Base-by-base conservation (phyloP, 2,113 vertebrate species). In the Saccopteryx leptura region DNA sequence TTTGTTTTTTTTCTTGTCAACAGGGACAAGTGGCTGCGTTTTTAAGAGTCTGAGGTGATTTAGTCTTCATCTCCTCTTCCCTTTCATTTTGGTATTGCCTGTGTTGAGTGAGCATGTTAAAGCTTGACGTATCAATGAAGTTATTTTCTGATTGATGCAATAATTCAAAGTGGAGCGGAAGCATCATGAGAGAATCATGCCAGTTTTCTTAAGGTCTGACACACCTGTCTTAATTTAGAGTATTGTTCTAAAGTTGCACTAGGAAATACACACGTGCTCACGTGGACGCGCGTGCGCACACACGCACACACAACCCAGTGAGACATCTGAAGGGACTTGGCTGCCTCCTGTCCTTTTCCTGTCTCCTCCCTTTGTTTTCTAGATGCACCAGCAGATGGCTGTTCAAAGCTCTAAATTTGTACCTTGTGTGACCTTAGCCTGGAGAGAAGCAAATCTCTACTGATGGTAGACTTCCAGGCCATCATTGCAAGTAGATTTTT, bases 301-400 rank as follows among this genome's bases (percentile, higher is more conserved):
- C 39, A 79, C 39, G 39, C 39, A 52, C 48, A 80, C 88, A 50
- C 48, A 72, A 4, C 52, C 52, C 54, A 65, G 52, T 58, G 96
- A 54, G 63, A 54, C 92, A 31, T 96, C 97, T 97, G 14, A 94
- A 89, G 89, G 88, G 85, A 69, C 90, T 97, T 98, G 97, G 96
- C 93, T 94, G 96, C 61, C 91, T 98, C n/a, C 94, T 39, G 96
- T 78, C 91, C 93, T 69, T 98, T 98, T 98, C 98, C 98, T 98
- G 98, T 98, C 98, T 96, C 97, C 87, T 98, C 97, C 89, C 97
- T 98, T 97, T 98, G 97, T 98, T 98, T 71, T 97, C 98, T 92
- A 98, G 98, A 97, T 97, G 94, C 96, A 97, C 93, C 97, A 96
- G 96, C 98, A 98, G 98, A 95, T 98, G 98, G 97, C 97, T 97